phyloP scores from a whole-genome alignment of 2,888 invertebrate genomes.

The Sphinx pinastri region DNA sequence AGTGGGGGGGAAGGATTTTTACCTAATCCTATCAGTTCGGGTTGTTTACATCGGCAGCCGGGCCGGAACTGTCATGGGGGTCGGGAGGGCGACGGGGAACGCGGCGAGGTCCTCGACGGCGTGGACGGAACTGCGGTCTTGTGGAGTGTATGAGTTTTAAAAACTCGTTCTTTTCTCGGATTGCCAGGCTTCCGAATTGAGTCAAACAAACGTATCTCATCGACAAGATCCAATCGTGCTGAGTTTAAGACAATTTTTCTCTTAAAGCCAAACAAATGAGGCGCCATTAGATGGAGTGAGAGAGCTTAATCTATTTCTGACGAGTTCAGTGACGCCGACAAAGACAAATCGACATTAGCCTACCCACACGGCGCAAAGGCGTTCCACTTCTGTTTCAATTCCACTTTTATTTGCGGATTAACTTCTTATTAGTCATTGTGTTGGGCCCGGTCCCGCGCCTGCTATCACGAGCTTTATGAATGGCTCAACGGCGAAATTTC shows the following conservation, averaged over 20 bases:
- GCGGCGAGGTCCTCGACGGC: no score
- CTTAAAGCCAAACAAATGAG: constrained; percentile 84
- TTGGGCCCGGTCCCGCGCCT: constrained; percentile 65
- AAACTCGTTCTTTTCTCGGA: no score
- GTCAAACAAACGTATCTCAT: constrained; percentile 77
- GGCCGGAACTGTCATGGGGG: no score
- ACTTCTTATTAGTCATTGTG: constrained; percentile 84
- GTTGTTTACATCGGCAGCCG: no score
- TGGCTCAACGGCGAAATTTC: constrained; percentile 60
- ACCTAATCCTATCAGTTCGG: no score
- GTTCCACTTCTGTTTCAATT: constrained; percentile 83
- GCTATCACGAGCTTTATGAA: constrained; percentile 82
- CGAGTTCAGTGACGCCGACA: constrained; percentile 85
- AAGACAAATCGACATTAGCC: constrained; percentile 83
- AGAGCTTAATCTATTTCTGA: constrained; percentile 85
- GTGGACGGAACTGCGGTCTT: no score
- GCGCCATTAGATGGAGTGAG: constrained; percentile 83
- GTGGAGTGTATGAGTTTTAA: no score
- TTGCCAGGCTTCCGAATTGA: constrained; percentile 64
- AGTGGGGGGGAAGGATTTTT: no score
- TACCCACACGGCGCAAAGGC: constrained; percentile 82
- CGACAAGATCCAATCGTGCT: constrained; percentile 76
- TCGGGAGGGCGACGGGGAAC: no score
- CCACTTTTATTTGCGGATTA: constrained; percentile 84
- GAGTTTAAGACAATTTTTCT: constrained; percentile 82